Evolutionary conservation across 92 coral and sea anemone genomes (phyloP).

Genomic region (Porites divaricata): DNA sequence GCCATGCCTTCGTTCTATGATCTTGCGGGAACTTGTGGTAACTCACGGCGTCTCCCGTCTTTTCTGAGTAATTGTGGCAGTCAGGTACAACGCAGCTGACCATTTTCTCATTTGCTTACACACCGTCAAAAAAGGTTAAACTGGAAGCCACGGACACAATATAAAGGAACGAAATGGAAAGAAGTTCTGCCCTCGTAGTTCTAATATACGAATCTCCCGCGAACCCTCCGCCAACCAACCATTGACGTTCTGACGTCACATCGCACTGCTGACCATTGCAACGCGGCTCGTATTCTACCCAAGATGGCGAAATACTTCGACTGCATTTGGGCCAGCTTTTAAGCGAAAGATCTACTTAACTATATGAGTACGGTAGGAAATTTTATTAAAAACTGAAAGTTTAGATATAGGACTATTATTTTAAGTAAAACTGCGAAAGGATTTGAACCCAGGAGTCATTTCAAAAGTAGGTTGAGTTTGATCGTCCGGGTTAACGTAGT

Average conservation of each 20-base stretch:
- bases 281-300: constrained; percentile 6
- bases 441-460: no score
- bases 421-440: no score
- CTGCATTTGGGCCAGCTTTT: not conserved
- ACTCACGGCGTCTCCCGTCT: constrained; percentile 8
- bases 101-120: not conserved
- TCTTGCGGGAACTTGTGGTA: constrained; percentile 23
- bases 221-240: not conserved
- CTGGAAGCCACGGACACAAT: no score
- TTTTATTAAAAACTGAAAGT: no score
- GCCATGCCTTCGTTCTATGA: constrained; percentile 25
- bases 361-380: no score
- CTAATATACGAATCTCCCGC: not conserved
- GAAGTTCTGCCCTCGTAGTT: not conserved
- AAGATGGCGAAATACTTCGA: not conserved
- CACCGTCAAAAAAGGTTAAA: no score
- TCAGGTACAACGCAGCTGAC: constrained; percentile 6
- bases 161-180: no score
- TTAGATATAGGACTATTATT: no score
- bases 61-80: constrained; percentile 27
- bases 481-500: no score
- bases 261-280: not conserved
- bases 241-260: not conserved
- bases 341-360: not conserved
- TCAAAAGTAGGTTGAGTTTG: no score